Evolutionary conservation across 2,888 invertebrate species (phyloP), one percentile per base, ranked within the genome.

Genomic region (Augochlorella aurata): DNA sequence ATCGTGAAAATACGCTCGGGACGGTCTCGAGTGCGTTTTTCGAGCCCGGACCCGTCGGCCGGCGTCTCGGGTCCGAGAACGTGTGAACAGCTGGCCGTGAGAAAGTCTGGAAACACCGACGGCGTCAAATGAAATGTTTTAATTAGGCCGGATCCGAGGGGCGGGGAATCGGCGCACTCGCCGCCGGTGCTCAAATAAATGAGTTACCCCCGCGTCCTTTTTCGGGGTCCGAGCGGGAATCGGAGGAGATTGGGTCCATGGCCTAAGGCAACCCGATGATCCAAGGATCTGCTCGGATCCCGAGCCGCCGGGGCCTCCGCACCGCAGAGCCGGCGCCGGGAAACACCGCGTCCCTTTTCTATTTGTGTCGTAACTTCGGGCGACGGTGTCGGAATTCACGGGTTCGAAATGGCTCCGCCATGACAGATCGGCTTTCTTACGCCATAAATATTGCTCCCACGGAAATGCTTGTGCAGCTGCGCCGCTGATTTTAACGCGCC

Each of bases 151-250:
- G 79, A 86, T 78, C 66, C 75, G 65, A 63, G 84, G 74, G 7
- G 76, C 71, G 82, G 81, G 77, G 79, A 63, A 74, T 74, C 68
- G 82, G 74, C 78, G 74, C 81, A 65, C 77, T 77, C 68, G 83
- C 76, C 81, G 77, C 77, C 73, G 77, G 80, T 74, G 76, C 74
- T 72, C 61, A 69, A 77, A 87, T 87, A 89, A 89, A 89, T 81
- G 88, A 85, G 81, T 79, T 73, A 69, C 70, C 68, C n/a, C 61
- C 14, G 58, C 50, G 71, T 78, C 80, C 80, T 79, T 72, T 65
- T 66, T 63, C 63, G 65, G 70, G 82, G 85, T 78, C 85, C 85
- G 66, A 81, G 88, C 91, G 89, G n/a, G n/a, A 90, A 90, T 90
- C 90, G 89, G 84, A 89, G 77, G 85, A 87, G 87, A 85, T 82